Percentiles rank a stretch among this genome's conserved stretches.
Evolutionary conservation across 1,140 invertebrate species (phyloP).

Genomic region (Sycophaga agraensis): DNA sequence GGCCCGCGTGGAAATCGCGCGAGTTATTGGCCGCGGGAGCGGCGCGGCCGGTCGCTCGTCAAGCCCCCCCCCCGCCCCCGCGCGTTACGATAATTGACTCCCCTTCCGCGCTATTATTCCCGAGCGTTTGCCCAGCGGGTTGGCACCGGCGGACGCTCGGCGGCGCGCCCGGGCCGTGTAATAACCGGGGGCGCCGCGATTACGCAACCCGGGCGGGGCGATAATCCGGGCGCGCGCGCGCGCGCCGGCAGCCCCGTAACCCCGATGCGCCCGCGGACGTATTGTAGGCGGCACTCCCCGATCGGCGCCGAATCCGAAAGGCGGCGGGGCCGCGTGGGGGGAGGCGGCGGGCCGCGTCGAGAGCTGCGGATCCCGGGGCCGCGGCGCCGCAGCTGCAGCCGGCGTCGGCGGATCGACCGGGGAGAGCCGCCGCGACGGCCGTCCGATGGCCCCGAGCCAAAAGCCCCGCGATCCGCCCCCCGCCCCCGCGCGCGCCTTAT

Average conservation of each 20-base stretch:
- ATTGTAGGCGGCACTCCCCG: slow-evolving; percentile 27
- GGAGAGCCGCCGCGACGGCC: slow-evolving; percentile 2
- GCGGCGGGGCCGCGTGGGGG: neutral
- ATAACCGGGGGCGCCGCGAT: too few relatives aligned
- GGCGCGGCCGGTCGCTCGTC: too few relatives aligned
- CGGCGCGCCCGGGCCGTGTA: too few relatives aligned
- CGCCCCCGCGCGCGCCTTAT: neutral
- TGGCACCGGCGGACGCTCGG: too few relatives aligned
- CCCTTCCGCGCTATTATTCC: too few relatives aligned
- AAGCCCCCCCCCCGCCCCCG: too few relatives aligned
- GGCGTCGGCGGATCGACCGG: slow-evolving; percentile 1
- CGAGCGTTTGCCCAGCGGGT: too few relatives aligned
- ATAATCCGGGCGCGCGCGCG: too few relatives aligned
- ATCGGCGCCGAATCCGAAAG: slow-evolving; percentile 24
- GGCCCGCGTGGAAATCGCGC: too few relatives aligned
- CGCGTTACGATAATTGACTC: too few relatives aligned
- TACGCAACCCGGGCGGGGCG: too few relatives aligned
- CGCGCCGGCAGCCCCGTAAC: neutral
- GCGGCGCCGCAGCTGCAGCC: slow-evolving; percentile 7
- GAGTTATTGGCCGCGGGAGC: too few relatives aligned
- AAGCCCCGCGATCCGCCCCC: slow-evolving; percentile 12
- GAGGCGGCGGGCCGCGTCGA: neutral
- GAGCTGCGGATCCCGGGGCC: slow-evolving; percentile 25
- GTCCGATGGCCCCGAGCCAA: slow-evolving; percentile 30
- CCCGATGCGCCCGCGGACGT: neutral